Conservation (phyloP, 2,797 vertebrate species). For the Buceros bicornis region DNA sequence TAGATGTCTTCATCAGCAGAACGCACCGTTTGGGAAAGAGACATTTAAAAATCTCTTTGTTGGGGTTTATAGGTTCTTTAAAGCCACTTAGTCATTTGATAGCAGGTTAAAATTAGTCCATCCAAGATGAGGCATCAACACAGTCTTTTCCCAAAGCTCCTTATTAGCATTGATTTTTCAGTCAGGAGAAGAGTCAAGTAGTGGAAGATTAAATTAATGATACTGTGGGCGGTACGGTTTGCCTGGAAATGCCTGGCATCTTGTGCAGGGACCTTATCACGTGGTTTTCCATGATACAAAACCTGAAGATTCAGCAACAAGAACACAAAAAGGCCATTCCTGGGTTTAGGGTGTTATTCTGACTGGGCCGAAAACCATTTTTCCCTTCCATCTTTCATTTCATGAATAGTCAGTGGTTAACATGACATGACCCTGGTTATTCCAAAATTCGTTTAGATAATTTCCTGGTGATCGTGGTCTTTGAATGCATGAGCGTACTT, state of each 20-base stretch:
- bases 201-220: conserved; percentile 61
- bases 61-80: conserved; percentile 67
- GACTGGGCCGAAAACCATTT: neutral
- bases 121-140: conserved; percentile 50
- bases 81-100: conserved; percentile 68
- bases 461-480: neutral
- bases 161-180: conserved; percentile 75
- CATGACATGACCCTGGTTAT: neutral
- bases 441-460: neutral
- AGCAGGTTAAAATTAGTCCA: conserved; percentile 68
- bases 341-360: neutral
- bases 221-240: neutral
- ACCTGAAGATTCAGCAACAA: neutral
- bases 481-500: neutral
- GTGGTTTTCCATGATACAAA: neutral
- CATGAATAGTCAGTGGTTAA: neutral
- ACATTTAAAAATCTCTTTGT: conserved; percentile 63
- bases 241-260: conserved; percentile 44
- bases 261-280: neutral
- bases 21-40: conserved; percentile 27
- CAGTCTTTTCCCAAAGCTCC: conserved; percentile 59
- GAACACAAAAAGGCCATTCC: neutral
- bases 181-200: neutral
- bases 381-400: neutral
- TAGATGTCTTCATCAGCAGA: conserved; percentile 73